Conservation (phyloP, 2,113 vertebrate genomes). For the Chaenocephalus aceratus region DNA sequence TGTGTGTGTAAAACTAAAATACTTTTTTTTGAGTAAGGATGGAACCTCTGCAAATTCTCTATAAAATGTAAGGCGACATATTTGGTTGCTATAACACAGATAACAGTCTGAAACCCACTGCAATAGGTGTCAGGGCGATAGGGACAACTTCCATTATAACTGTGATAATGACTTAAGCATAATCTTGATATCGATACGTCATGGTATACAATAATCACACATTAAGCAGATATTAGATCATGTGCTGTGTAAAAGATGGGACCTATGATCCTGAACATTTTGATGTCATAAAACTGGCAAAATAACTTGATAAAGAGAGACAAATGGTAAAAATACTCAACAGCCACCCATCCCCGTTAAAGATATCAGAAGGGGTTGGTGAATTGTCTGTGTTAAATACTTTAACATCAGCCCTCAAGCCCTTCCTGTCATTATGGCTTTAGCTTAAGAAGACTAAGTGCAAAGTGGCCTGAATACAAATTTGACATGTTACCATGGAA, state of each 20-base stretch:
- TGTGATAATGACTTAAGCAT: slow-evolving; percentile 5
- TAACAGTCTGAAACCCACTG: not conserved
- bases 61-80: slow-evolving; percentile 6
- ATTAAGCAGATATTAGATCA: not conserved
- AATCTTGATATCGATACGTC: slow-evolving; percentile 14
- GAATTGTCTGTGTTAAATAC: not conserved
- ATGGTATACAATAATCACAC: not conserved
- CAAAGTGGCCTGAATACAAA: slow-evolving; percentile 18
- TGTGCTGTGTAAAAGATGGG: not conserved
- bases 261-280: not conserved
- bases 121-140: not conserved
- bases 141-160: slow-evolving; percentile 7
- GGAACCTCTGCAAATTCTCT: not conserved
- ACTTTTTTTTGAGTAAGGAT: not conserved
- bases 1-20: not conserved
- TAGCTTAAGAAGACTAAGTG: slow-evolving; percentile 2
- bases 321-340: not conserved
- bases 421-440: slow-evolving; percentile 5
- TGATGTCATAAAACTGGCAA: not conserved
- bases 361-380: not conserved
- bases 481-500: slow-evolving; percentile 30
- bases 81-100: not conserved
- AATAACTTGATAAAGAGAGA: not conserved
- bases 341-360: not conserved
- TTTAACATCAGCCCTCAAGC: not conserved